Base-by-base conservation (phyloP, 2,888 invertebrate species). In the Hypena proboscidalis region DNA sequence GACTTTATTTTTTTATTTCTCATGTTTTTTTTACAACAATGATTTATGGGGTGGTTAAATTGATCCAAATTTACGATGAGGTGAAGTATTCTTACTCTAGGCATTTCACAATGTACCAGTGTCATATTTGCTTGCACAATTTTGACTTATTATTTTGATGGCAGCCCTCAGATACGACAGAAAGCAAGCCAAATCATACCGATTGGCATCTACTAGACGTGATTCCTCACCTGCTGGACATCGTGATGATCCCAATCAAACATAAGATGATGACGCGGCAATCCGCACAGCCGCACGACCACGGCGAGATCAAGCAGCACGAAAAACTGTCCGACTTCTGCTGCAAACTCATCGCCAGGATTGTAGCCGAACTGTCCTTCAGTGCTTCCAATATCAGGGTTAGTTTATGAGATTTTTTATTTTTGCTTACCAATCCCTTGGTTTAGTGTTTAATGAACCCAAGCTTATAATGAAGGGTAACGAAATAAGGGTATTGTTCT, bases 151-250 rank as follows among this genome's bases (percentile, higher is more conserved):
- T 23, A 20, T 22, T 5, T 6, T 41, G n/a, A 51, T 49, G n/a
- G 9, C 62, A 86, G 86, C 55, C 45, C 2, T 65, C 67, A 4
- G 82, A 80, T 0, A 54, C 70, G 0, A 52, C 46, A 1, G 74
- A 79, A 6, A 48, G 45, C 1, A 80, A 76, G 30, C 39, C 67
- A 1, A 74, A 69, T 19, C 77, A 78, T 49, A 65, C 67, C 0
- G 92, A 92, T 21, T 95, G 95, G 93, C 92, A 94, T 7, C 94
- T 97, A 58, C 92, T 95, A 52, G 97, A 98, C 74, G 96, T 97
- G 0, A 88, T 98, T 7, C 96, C 97, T 25, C 93, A 95, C 33
- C 85, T 98, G 14, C 84, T 98, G 33, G 95, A 95, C 60, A 94
- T 98, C 8, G 95, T 97, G 14, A 93, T 96, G 17, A 93, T 94